phyloP scores from a whole-genome alignment of 2,113 vertebrate genomes.

The Megaceryle maxima region DNA sequence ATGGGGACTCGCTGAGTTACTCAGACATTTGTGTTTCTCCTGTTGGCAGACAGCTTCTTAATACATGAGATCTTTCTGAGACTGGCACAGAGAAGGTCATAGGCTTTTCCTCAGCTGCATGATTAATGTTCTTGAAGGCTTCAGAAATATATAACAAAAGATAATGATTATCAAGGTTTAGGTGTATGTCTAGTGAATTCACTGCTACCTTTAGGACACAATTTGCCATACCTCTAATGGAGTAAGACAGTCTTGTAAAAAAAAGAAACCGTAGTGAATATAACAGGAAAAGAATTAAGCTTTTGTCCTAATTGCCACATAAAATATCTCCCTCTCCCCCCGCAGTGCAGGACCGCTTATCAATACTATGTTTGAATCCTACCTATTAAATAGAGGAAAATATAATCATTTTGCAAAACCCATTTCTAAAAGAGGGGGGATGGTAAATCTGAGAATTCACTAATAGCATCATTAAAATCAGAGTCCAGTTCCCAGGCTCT shows the following conservation, averaged over 20 bases:
- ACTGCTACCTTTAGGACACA: conserved; percentile 63
- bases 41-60: conserved; percentile 13
- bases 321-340: conserved; percentile 62
- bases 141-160: conserved; percentile 37
- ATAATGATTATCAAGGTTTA: conserved; percentile 72
- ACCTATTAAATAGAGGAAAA: background rate
- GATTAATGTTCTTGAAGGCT: conserved; percentile 62
- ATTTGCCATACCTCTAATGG: conserved; percentile 44
- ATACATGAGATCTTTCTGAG: background rate
- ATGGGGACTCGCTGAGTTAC: background rate
- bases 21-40: background rate
- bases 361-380: conserved; percentile 32
- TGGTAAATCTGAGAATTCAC: conserved; percentile 22
- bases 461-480: background rate
- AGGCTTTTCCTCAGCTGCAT: conserved; percentile 50
- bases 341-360: conserved; percentile 34
- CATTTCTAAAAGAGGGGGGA: conserved; percentile 13
- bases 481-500: background rate
- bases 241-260: conserved; percentile 55
- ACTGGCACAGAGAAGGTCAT: conserved; percentile 60
- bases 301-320: conserved; percentile 61
- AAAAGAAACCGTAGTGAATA: conserved; percentile 63
- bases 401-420: background rate
- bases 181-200: conserved; percentile 61
- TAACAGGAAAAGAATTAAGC: conserved; percentile 59